Base-by-base conservation (phyloP, 2,113 vertebrate species). In the Kobus ellipsiprymnus region DNA sequence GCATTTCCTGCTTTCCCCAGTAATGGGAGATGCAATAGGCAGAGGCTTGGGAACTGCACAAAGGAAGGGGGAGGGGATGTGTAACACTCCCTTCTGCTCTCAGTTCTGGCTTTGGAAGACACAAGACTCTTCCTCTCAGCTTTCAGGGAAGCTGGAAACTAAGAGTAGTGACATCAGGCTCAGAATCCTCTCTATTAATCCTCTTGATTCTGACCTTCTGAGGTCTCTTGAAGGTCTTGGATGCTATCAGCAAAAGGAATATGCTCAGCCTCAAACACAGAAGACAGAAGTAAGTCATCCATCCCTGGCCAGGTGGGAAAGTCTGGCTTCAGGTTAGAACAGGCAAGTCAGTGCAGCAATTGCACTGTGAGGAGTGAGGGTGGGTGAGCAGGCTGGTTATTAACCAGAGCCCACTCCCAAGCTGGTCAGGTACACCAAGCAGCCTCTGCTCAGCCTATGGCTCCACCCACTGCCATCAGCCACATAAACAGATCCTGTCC, bases 401-500 rank as follows among this genome's bases (percentile, higher is more conserved):
- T 89, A 97, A 46, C 90, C 50, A 83, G 23, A 84, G 71, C 83
- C 54, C 88, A 93, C 78, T 21, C 62, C 55, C 89, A 78, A 85
- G 78, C 57, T 64, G 46, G 44, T 29, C 23, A 48, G 88, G 60
- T 50, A 77, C 44, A 83, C 81, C 91, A 90, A 96, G 96, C 74
- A 95, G 52, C 83, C 83, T 97, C 46, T 7, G 1, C 83, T 95
- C 71, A 90, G 93, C 71, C 89, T 83, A 95, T 36, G 0, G 2
- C 57, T 57, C 82, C 0, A 0, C n/a, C 88, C 87, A 62, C 94
- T 87, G 85, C 67, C 83, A 83, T 80, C 60, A 44, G 55, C 71
- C 89, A 82, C 55, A 89, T 74, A 94, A 94, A 95, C 90, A 91
- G 77, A 93, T 71, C 57, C 85, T 11, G 13, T 67, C 84, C 59